A percentile compares a stretch with the other conserved stretches of the same genome.
Conservation (phyloP, 2,113 vertebrate genomes). For the Hoplias malabaricus region DNA sequence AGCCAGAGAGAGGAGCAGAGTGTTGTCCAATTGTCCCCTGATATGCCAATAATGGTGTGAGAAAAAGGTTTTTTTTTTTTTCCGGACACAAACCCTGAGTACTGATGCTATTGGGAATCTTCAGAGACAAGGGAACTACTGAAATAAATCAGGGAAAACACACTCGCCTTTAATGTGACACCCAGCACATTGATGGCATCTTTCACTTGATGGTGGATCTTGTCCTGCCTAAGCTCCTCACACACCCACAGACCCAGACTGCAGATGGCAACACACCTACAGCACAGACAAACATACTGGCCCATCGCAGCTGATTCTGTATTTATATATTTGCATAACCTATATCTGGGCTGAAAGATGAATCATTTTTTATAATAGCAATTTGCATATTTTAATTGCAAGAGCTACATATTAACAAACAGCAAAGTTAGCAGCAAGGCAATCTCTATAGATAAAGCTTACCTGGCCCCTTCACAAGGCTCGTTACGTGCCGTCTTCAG, state of each 20-base stretch:
- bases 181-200: conserved; percentile 94
- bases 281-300: not conserved
- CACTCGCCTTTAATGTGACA: conserved; percentile 92
- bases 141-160: not conserved
- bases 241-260: conserved; percentile 95
- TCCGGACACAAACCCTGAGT: not conserved
- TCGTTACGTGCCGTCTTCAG: conserved; percentile 90
- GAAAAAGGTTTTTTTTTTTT: not conserved
- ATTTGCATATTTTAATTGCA: no score
- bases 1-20: conserved; percentile 1
- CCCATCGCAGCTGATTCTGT: not conserved
- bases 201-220: conserved; percentile 85
- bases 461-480: conserved; percentile 91
- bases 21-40: conserved; percentile 15
- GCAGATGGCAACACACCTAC: conserved; percentile 91
- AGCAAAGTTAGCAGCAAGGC: not conserved
- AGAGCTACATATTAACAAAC: no score
- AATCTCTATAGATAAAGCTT: conserved; percentile 48
- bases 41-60: conserved; percentile 3
- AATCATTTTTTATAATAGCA: no score
- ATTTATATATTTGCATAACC: no score
- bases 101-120: not conserved
- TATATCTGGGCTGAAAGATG: no score
- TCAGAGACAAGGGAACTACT: not conserved
- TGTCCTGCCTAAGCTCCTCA: conserved; percentile 85